Evolutionary conservation across 64 coral and sea anemone genomes (phyloP), one percentile per base, ranked within the genome.

Genomic region (Exaiptasia diaphana): DNA sequence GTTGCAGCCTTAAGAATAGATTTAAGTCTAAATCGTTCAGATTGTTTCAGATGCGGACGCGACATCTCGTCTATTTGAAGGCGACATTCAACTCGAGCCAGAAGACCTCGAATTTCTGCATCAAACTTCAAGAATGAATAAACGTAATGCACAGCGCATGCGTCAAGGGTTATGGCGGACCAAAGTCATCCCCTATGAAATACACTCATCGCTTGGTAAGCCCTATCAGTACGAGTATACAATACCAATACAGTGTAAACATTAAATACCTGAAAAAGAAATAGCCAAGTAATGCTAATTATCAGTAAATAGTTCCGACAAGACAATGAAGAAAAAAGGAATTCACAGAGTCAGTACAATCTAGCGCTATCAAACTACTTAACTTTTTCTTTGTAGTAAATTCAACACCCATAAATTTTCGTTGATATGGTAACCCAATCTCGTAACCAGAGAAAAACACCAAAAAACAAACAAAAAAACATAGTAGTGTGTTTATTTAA

Each of bases 81-180:
- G 69, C 1, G 69, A 73, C 40, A 73, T 73, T 18, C 36, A 73
- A 40, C 40, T 73, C 3, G 28, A 17, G 4, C 69, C 41, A 46
- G 17, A 73, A 25, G 69, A 73, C 2, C 44, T 14, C 11, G 12
- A 23, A 11, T 38, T 20, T 4, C 0, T 4, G 28, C 25, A 49
- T 49, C 3, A 62, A 30, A 62, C 6, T 62, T 6, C 39, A 11
- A 9, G 23, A 23, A 61, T 74, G 3, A 36, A 5, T 17, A 81
- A 73, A 24, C 54, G 82, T 32, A 85, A 85, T 37, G 82, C 82
- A 30, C 44, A 73, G 14, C 53, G 65, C 27, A 57, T 30, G 12
- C 68, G 82, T 35, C 68, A 85, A 38, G 63, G 54, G 5, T 33
- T 85, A 24, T 85, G 82, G 82, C 72, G 27, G 32, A 48, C 68